phyloP scores from a whole-genome alignment of 2,113 vertebrate species.

The Eolophus roseicapilla region DNA sequence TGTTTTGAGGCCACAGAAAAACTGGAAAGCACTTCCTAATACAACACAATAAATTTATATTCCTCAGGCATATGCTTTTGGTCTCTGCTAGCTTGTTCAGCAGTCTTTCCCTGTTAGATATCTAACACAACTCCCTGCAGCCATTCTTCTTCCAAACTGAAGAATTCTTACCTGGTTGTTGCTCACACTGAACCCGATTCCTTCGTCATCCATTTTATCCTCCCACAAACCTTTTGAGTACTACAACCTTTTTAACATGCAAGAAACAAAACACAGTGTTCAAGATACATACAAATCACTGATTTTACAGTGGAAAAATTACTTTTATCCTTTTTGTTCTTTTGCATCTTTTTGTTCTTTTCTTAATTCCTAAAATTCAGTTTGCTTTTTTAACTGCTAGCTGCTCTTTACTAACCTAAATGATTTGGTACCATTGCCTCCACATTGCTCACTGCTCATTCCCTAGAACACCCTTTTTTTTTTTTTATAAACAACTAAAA shows the following conservation, averaged over 20 bases:
- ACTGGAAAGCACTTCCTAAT: neutral
- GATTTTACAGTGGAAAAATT: neutral
- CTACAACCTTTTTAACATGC: neutral
- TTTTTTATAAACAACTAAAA: neutral
- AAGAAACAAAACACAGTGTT: neutral
- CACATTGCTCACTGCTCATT: neutral
- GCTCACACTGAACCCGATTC: neutral
- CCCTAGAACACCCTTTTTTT: neutral
- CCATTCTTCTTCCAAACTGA: neutral
- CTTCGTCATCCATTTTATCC: neutral
- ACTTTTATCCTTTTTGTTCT: neutral
- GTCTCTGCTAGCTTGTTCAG: neutral
- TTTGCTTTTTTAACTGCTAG: neutral
- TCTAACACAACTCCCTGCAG: neutral
- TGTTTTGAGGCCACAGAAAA: neutral
- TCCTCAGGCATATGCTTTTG: neutral
- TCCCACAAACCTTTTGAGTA: neutral
- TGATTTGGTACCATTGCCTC: neutral
- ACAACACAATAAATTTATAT: neutral
- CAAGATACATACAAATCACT: neutral
- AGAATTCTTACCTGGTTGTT: neutral
- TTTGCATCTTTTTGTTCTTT: neutral
- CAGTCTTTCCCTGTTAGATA: neutral
- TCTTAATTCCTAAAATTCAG: neutral
- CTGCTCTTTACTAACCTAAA: neutral